These are phyloP conservation scores for Metallyticus violacea DNA, from an alignment of 2,888 invertebrate genomes.

Conservation along the genomic window DNA sequence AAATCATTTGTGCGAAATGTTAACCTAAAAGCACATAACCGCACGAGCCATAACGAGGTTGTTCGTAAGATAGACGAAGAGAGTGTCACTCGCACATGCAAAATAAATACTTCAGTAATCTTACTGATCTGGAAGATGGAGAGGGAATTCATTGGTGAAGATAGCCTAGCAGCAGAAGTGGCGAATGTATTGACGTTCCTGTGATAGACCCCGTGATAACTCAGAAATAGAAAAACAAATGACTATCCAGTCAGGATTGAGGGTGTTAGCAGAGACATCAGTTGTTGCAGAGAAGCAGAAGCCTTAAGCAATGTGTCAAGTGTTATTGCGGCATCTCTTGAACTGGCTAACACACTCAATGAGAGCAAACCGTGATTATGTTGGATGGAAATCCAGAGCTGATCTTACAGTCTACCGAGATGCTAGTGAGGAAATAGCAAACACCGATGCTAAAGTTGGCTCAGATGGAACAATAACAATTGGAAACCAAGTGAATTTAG, in stretches of 20 bases:
- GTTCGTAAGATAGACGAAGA: slow-evolving; percentile 56
- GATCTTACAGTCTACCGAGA: slow-evolving; percentile 47
- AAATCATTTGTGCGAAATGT: slow-evolving; percentile 67
- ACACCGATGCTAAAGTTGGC: slow-evolving; percentile 34
- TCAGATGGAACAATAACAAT: slow-evolving; percentile 33
- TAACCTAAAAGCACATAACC: slow-evolving; percentile 69
- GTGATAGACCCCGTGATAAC: slow-evolving; percentile 32
- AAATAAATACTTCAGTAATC: slow-evolving; percentile 38
- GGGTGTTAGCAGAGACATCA: slow-evolving; percentile 36
- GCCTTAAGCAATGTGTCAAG: slow-evolving; percentile 55
- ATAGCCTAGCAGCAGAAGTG: slow-evolving; percentile 3
- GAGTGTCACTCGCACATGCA: slow-evolving; percentile 54
- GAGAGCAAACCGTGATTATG: slow-evolving; percentile 43
- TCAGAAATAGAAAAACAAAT: slow-evolving; percentile 14
- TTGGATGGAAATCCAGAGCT: slow-evolving; percentile 58
- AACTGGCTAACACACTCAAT: slow-evolving; percentile 47
- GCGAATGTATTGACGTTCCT: slow-evolving; percentile 34
- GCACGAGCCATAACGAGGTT: slow-evolving; percentile 62
- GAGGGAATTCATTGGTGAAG: slow-evolving; percentile 37
- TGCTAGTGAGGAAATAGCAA: slow-evolving; percentile 33
- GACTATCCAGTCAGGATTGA: slow-evolving; percentile 36
- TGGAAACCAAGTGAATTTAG: slow-evolving; percentile 36
- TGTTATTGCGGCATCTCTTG: slow-evolving; percentile 56
- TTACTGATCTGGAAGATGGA: slow-evolving; percentile 29
- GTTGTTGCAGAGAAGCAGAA: slow-evolving; percentile 49